Base-by-base conservation (phyloP, 1,140 invertebrate species). In the Mercenaria mercenaria region DNA sequence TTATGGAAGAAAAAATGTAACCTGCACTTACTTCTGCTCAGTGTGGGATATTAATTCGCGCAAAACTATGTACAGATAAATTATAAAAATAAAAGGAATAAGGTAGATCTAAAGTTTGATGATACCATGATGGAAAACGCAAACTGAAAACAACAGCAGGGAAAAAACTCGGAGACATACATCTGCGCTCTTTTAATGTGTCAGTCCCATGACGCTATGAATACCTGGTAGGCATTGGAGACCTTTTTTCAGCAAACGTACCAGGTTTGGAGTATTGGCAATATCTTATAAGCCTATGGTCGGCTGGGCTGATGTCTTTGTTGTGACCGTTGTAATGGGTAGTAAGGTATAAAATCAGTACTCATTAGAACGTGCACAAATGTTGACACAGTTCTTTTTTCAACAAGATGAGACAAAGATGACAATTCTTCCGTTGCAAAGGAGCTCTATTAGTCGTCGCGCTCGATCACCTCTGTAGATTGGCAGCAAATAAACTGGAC, bases 321-420 rank as follows among this genome's bases (percentile, higher is more conserved):
- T 61, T 61, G 59, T 61, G 59, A 61, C 59, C 59, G 59, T 61
- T 61, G 59, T 61, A 61, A 61, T 61, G 59, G 59, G 59, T 61
- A 61, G 11, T 10, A 10, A 52, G 23, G 10, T 23, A 61, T 61
- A n/a, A n/a, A 11, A 61, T 61, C 26, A 61, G 29, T 61, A 61
- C 59, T 29, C 59, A 61, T 61, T 61, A 23, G 4, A 61, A n/a
- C 59, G 59, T 23, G 8, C 59, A 61, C 26, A 61, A 61, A 61
- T 61, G 59, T 61, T n/a, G 59, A 29, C 59, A 29, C 20, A 61
- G 59, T 61, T 20, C 4, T n/a, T 23, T 11, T 23, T n/a, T 23
- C 59, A 29, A 61, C 6, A 61, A n/a, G 20, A 61, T n/a, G 59
- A n/a, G 59, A n/a, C 26, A 6, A 61, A n/a, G 23, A 11, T 61